A percentile compares a stretch with the other conserved stretches of the same genome.
These are phyloP conservation scores for Diplodus sargus DNA, from an alignment of 2,797 vertebrate species.

Conservation along the genomic window DNA sequence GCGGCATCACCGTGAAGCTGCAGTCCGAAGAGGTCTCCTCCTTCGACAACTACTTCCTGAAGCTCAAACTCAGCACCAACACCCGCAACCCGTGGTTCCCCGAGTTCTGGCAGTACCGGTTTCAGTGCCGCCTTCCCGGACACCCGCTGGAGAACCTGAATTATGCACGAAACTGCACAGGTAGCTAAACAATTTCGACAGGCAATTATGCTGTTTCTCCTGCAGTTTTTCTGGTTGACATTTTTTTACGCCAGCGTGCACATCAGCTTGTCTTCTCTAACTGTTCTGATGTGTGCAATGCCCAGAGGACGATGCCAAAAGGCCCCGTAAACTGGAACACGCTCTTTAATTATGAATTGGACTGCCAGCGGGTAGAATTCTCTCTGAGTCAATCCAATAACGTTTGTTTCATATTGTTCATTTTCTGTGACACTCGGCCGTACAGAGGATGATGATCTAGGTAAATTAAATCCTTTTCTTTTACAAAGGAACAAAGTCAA, in stretches of 20 bases:
- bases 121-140: slow-evolving; percentile 96
- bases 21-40: slow-evolving; percentile 94
- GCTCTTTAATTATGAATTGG: slow-evolving; percentile 66
- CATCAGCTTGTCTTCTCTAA: slow-evolving; percentile 49
- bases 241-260: slow-evolving; percentile 7
- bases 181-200: slow-evolving; percentile 79
- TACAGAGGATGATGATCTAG: slow-evolving; percentile 86
- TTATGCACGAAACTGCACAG: slow-evolving; percentile 94
- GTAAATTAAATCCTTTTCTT: slow-evolving; percentile 81
- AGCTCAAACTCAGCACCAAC: slow-evolving; percentile 92
- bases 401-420: slow-evolving; percentile 77
- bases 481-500: slow-evolving; percentile 62
- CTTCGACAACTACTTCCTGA: slow-evolving; percentile 95
- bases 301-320: slow-evolving; percentile 56
- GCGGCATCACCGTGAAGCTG: slow-evolving; percentile 97
- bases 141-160: slow-evolving; percentile 92
- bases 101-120: slow-evolving; percentile 98
- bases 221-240: slow-evolving; percentile 30
- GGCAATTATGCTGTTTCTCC: slow-evolving; percentile 22
- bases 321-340: slow-evolving; percentile 64
- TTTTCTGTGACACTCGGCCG: slow-evolving; percentile 78
- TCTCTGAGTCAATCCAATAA: slow-evolving; percentile 67
- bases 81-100: slow-evolving; percentile 97
- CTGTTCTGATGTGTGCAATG: slow-evolving; percentile 54
- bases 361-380: slow-evolving; percentile 53